Conservation (phyloP, 2,113 vertebrate genomes). For the Chroicocephalus ridibundus region DNA sequence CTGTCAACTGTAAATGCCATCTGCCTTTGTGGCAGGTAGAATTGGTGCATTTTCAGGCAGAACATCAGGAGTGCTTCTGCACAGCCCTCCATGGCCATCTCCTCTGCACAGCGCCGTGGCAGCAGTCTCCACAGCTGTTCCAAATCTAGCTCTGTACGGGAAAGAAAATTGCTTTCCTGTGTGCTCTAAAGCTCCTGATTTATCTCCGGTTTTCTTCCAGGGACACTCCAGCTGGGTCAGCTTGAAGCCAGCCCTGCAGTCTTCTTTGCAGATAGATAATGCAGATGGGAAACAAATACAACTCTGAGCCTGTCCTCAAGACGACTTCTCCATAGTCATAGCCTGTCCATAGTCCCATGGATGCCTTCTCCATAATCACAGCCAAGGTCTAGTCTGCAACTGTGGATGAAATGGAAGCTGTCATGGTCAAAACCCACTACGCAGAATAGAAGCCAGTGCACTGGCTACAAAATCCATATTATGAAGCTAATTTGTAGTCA, state of each 20-base stretch:
- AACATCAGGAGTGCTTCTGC: not conserved
- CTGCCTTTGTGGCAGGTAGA: not conserved
- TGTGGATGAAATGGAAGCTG: not conserved
- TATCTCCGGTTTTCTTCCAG: not conserved
- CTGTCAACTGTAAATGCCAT: not conserved
- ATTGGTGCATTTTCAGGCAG: not conserved
- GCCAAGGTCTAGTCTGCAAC: not conserved
- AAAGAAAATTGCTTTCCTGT: not conserved
- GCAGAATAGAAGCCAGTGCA: not conserved
- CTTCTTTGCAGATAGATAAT: not conserved
- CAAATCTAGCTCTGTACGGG: not conserved
- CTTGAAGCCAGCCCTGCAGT: not conserved
- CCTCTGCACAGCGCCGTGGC: not conserved
- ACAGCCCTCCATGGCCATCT: not conserved
- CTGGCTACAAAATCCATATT: not conserved
- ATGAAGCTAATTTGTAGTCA: not conserved
- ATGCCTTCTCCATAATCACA: not conserved
- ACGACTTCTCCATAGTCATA: not conserved
- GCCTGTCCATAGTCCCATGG: too few relatives aligned
- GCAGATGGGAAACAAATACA: not conserved
- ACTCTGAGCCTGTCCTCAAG: not conserved
- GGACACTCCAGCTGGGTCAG: not conserved
- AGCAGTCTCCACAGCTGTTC: constrained; percentile 13
- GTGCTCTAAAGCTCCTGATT: not conserved
- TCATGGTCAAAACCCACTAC: not conserved